Percentiles rank a stretch among this genome's conserved stretches.
These are phyloP conservation scores for Phalera bucephala DNA, from an alignment of 2,888 invertebrate genomes.

Conservation along the genomic window DNA sequence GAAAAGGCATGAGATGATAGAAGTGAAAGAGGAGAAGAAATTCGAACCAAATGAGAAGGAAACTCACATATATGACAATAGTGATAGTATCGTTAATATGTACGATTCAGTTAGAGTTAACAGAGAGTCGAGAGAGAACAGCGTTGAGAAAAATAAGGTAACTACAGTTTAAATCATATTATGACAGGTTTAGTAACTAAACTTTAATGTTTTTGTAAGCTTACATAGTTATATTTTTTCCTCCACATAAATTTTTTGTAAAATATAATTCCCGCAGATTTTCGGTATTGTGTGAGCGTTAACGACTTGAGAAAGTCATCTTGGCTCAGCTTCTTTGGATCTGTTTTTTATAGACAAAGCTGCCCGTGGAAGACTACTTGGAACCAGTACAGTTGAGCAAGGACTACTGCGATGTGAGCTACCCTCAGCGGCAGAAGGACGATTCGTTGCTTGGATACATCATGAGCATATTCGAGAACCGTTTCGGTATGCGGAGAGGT, in stretches of 20 bases:
- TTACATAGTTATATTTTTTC: too few relatives aligned
- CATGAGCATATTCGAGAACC: slow-evolving; percentile 67
- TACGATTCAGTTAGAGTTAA: slow-evolving; percentile 66
- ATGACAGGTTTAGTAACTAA: too few relatives aligned
- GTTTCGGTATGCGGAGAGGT: slow-evolving; percentile 66
- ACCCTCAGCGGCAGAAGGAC: slow-evolving; percentile 49
- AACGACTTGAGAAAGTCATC: too few relatives aligned
- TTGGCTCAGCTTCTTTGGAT: too few relatives aligned
- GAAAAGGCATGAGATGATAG: slow-evolving; percentile 48
- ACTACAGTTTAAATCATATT: too few relatives aligned
- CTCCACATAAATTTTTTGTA: too few relatives aligned
- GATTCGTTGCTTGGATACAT: slow-evolving; percentile 68
- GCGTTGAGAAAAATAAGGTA: slow-evolving; percentile 14
- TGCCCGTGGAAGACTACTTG: slow-evolving; percentile 72
- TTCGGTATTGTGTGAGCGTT: too few relatives aligned
- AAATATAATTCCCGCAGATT: too few relatives aligned
- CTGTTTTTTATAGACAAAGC: slow-evolving; percentile 32
- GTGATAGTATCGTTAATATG: slow-evolving; percentile 56
- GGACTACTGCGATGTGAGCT: slow-evolving; percentile 66
- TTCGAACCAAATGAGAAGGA: slow-evolving; percentile 31
- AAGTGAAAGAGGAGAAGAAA: slow-evolving; percentile 23
- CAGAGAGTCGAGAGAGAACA: slow-evolving; percentile 12
- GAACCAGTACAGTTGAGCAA: slow-evolving; percentile 65
- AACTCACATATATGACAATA: slow-evolving; percentile 58
- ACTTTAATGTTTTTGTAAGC: too few relatives aligned